These are phyloP conservation scores for Nerophis lumbriciformis DNA, from an alignment of 2,113 vertebrate species.

Conservation along the genomic window DNA sequence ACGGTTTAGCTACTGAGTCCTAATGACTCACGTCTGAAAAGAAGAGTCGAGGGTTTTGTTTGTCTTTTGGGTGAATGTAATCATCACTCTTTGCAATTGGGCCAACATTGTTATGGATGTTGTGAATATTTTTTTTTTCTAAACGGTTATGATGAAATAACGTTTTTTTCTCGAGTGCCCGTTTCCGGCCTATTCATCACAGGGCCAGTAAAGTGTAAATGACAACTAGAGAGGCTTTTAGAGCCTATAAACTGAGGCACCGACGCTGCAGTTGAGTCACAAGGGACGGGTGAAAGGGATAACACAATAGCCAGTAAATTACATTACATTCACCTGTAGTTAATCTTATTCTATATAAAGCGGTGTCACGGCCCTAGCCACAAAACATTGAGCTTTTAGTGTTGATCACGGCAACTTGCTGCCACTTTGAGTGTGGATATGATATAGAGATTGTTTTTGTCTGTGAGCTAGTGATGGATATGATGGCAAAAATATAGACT, in stretches of 20 bases:
- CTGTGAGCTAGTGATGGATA: slow-evolving; percentile 28
- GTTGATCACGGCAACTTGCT: slow-evolving; percentile 29
- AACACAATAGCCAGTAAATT: slow-evolving; percentile 11
- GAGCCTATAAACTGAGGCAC: slow-evolving; percentile 11
- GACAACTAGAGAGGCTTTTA: slow-evolving; percentile 23
- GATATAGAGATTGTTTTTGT: slow-evolving; percentile 23
- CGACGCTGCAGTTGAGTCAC: slow-evolving; percentile 2
- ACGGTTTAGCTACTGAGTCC: slow-evolving; percentile 13
- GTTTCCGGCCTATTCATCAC: slow-evolving; percentile 30
- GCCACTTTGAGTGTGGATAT: slow-evolving; percentile 18
- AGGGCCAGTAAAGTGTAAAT: slow-evolving; percentile 15
- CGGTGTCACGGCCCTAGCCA: slow-evolving; percentile 11
- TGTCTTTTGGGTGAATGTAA: slow-evolving; percentile 39
- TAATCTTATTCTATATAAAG: slow-evolving; percentile 2
- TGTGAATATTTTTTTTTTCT: slow-evolving; percentile 9
- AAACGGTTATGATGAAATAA: slow-evolving; percentile 48
- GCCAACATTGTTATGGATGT: slow-evolving; percentile 30
- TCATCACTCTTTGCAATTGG: slow-evolving; percentile 4
- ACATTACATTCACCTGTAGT: slow-evolving; percentile 10
- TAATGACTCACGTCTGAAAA: not conserved
- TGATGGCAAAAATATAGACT: slow-evolving; percentile 10
- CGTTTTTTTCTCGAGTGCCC: slow-evolving; percentile 11
- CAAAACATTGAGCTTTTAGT: slow-evolving; percentile 7
- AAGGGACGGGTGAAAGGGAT: slow-evolving; percentile 19
- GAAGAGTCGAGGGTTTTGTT: slow-evolving; percentile 10